Evolutionary conservation across 2,888 invertebrate genomes (phyloP).

Genomic region (Auanema sp.): DNA sequence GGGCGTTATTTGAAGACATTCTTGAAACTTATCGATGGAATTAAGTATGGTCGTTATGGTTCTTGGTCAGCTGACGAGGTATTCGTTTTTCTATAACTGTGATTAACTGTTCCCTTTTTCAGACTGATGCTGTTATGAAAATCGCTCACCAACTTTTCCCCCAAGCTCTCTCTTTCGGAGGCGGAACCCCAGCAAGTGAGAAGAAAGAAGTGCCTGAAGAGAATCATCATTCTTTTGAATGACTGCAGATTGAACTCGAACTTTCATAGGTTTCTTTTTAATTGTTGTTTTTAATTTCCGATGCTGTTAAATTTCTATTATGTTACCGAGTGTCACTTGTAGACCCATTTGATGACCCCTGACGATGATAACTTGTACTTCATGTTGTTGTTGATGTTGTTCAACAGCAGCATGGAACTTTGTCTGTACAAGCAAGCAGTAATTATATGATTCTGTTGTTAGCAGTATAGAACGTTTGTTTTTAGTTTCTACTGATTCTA

Average conservation of each 20-base stretch:
- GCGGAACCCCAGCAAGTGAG: conserved; percentile 25
- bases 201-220: conserved; percentile 18
- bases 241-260: neutral
- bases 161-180: conserved; percentile 37
- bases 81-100: neutral
- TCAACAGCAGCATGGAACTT: too few relatives aligned
- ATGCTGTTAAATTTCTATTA: too few relatives aligned
- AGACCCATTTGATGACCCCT: too few relatives aligned
- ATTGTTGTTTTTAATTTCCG: too few relatives aligned
- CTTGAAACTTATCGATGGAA: conserved; percentile 42
- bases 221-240: conserved; percentile 29
- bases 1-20: conserved; percentile 34
- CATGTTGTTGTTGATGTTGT: too few relatives aligned
- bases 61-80: conserved; percentile 49
- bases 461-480: too few relatives aligned
- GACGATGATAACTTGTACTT: too few relatives aligned
- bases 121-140: conserved; percentile 23
- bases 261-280: too few relatives aligned
- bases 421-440: too few relatives aligned
- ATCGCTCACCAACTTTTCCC: conserved; percentile 36
- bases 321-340: too few relatives aligned
- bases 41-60: conserved; percentile 47
- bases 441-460: too few relatives aligned
- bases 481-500: too few relatives aligned
- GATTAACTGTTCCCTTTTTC: conserved; percentile 1